Evolutionary conservation across 2,797 vertebrate species (phyloP), one percentile per base, ranked within the genome.

Genomic region (Pagetopsis macropterus): DNA sequence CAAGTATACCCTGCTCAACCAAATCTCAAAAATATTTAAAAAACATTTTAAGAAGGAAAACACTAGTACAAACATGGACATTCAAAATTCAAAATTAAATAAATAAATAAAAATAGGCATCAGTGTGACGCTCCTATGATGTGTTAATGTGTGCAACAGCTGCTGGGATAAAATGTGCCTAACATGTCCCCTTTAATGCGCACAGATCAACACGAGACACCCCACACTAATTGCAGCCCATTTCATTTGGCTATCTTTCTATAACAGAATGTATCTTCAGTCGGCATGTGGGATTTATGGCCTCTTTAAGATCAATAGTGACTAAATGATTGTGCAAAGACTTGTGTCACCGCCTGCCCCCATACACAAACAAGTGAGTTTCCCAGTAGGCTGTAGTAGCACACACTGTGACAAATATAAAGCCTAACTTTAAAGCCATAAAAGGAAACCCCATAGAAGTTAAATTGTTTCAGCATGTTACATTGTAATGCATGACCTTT

Each of bases 381-480:
- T 14, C 55, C 23, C 2, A 21, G 19, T 8, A 43, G 16, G 57
- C 43, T 57, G 8, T 27, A 27, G 27, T 27, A 27, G 4, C 31
- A 50, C 31, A 50, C 50, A 19, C 21, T 50, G 15, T 27, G 40
- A 15, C 37, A 57, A 54, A n/a, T 44, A 56, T 52, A 79, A 64
- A 52, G 27, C 8, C 33, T 37, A 7, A 37, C 8, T 37, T 37
- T 37, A 6, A 43, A 46, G 55, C 56, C 41, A 45, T 72, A 60
- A 76, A 76, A 66, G 69, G 37, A 73, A 72, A 62, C 17, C 43
- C 19, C 51, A 31, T 0, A 11, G 50, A 33, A 40, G 43, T 58
- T 31, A 61, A 74, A 62, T 56, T 21, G 9, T 52, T 46, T 3
- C 15, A 37, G 43, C 52, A 10, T 31, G 48, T 43, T 17, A 12